Percentiles rank a stretch among this genome's conserved stretches.
These are phyloP conservation scores for Pristionchus maxplancki DNA, from an alignment of 2,888 invertebrate genomes.

Conservation along the genomic window DNA sequence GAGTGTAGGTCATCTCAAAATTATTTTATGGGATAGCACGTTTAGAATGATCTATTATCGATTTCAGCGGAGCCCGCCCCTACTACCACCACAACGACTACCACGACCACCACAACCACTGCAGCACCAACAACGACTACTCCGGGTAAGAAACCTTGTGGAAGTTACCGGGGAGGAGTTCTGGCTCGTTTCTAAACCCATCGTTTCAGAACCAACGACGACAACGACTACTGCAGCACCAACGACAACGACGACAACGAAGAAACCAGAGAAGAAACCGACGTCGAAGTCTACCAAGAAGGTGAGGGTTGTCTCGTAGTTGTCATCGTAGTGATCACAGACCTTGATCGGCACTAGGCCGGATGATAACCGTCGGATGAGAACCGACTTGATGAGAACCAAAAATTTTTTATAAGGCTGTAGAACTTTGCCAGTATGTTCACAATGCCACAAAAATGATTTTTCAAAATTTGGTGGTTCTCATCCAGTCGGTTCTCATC, in stretches of 20 bases:
- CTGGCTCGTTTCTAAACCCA: too few species aligned
- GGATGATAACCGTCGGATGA: too few species aligned
- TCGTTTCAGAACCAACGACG: slow-evolving; percentile 56
- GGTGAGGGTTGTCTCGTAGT: background rate
- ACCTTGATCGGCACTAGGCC: too few species aligned
- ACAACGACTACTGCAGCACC: slow-evolving; percentile 39
- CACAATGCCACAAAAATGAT: too few species aligned
- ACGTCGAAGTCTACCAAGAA: background rate
- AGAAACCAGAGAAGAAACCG: background rate
- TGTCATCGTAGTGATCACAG: too few species aligned
- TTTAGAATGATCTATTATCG: too few species aligned
- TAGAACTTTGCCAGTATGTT: too few species aligned
- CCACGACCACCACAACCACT: background rate
- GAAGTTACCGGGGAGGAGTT: too few species aligned
- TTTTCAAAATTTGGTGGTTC: too few species aligned
- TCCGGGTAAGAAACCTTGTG: background rate
- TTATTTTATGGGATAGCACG: background rate
- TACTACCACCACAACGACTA: slow-evolving; percentile 5
- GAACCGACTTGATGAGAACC: too few species aligned
- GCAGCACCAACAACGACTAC: background rate
- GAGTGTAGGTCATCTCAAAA: background rate
- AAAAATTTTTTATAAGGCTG: too few species aligned
- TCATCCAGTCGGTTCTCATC: too few species aligned
- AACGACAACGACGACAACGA: slow-evolving; percentile 53
- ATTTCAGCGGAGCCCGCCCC: slow-evolving; percentile 25